Base-by-base conservation (phyloP, 2,797 vertebrate species). In the Sebastes itinus region DNA sequence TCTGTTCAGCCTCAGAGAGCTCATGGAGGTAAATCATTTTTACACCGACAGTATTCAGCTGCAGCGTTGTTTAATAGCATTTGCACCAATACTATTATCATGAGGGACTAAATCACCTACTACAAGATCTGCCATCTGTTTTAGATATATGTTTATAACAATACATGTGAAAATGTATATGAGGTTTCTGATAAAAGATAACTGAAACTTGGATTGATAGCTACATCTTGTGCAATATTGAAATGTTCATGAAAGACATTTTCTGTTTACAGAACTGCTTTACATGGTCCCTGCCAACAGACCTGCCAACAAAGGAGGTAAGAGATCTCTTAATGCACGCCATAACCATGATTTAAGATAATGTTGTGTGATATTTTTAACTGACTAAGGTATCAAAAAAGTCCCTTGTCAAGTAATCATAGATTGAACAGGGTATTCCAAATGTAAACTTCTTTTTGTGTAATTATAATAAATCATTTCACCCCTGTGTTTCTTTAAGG, bases 231-330 rank as follows among this genome's bases (percentile, higher is more conserved):
- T 52, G 2, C 4, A 55, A 23, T 22, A 38, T 1, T 23, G 10
- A n/a, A 30, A 14, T 73, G 18, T 14, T 69, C 11, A 56, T 20
- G 9, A 71, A 38, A 58, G 18, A 63, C 7, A 12, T 88, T 77
- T 87, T 1, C 67, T 77, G 33, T 83, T 33, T 55, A 92, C 89
- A 96, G 96, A 87, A 82, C 35, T 96, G 95, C 78, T 94, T 95
- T 25, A 2, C 20, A 2, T 10, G 14, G 62, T 28, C 88, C 75
- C 20, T 52, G 23, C 64, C 67, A 13, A 54, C 54, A 16, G 71
- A 72, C 5, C 3, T 68, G 16, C 13, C 42, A 5, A 30, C 30
- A 55, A n/a, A 46, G 2, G 13, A 88, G 87, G 94, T 94, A 85
- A 86, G 80, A 35, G 6, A 68, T 58, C 14, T 52, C 4, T 52